These are phyloP conservation scores for Drosophila tsacasi DNA, from an alignment of 1,140 invertebrate species.

Conservation along the genomic window DNA sequence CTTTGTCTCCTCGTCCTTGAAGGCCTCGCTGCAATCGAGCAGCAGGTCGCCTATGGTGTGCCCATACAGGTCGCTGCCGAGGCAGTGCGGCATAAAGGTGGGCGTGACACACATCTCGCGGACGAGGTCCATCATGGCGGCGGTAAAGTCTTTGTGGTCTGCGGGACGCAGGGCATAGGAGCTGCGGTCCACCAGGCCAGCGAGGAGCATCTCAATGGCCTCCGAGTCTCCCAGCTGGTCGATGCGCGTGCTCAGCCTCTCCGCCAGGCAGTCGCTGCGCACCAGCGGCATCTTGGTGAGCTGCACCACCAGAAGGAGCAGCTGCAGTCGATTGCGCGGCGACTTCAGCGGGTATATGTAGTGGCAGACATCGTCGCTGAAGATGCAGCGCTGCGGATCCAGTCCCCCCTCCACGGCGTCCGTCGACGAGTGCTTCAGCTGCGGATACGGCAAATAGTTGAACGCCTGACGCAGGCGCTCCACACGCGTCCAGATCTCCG, in stretches of 20 bases:
- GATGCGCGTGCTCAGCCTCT: slow-evolving; percentile 72
- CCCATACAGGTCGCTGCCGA: slow-evolving; percentile 87
- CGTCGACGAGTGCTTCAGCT: neutral
- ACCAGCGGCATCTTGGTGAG: slow-evolving; percentile 87
- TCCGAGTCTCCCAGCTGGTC: slow-evolving; percentile 85
- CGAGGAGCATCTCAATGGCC: slow-evolving; percentile 85
- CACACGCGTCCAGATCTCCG: slow-evolving; percentile 89
- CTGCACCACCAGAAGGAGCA: slow-evolving; percentile 87
- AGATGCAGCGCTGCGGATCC: slow-evolving; percentile 88
- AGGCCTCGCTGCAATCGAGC: slow-evolving; percentile 80
- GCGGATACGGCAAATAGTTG: slow-evolving; percentile 87
- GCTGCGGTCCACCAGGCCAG: slow-evolving; percentile 34
- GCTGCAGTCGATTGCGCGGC: slow-evolving; percentile 86
- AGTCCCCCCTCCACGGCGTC: slow-evolving; percentile 75
- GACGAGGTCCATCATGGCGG: slow-evolving; percentile 43
- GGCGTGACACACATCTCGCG: slow-evolving; percentile 86
- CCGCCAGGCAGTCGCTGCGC: slow-evolving; percentile 85
- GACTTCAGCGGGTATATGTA: slow-evolving; percentile 88
- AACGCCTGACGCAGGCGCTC: slow-evolving; percentile 88
- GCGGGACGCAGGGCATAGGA: slow-evolving; percentile 22
- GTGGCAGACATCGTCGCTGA: slow-evolving; percentile 88
- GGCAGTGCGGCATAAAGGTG: slow-evolving; percentile 87
- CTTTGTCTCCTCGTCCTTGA: slow-evolving; percentile 65
- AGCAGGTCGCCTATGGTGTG: slow-evolving; percentile 86
- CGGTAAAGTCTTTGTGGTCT: slow-evolving; percentile 24